A percentile compares a stretch with the other conserved stretches of the same genome.
These are phyloP conservation scores for Crotalus viridis DNA, from an alignment of 2,113 vertebrate genomes.

Conservation along the genomic window DNA sequence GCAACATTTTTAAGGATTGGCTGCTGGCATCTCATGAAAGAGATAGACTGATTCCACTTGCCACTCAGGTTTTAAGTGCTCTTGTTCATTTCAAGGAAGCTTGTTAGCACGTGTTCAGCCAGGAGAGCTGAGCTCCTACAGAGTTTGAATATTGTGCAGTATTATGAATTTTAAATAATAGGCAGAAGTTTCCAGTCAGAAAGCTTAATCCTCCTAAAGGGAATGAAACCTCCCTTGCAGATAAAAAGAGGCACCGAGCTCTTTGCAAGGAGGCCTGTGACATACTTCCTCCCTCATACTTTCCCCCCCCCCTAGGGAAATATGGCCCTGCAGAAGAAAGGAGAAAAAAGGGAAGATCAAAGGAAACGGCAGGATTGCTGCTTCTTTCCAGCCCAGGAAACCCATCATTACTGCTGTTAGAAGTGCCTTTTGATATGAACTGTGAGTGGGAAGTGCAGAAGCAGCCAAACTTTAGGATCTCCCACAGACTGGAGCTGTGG, in stretches of 20 bases:
- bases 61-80: background rate
- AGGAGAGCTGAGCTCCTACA: slow-evolving; percentile 34
- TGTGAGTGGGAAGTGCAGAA: slow-evolving; percentile 23
- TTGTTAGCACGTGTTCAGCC: slow-evolving; percentile 2
- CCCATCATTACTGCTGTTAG: slow-evolving; percentile 35
- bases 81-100: background rate
- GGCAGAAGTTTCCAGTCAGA: slow-evolving; percentile 40
- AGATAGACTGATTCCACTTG: background rate
- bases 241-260: slow-evolving; percentile 58
- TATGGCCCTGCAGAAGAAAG: slow-evolving; percentile 47
- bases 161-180: slow-evolving; percentile 40
- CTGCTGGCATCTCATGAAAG: slow-evolving; percentile 22
- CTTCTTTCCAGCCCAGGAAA: slow-evolving; percentile 48
- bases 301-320: slow-evolving; percentile 64
- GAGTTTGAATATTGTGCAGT: slow-evolving; percentile 12
- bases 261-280: slow-evolving; percentile 58
- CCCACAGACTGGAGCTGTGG: slow-evolving; percentile 33
- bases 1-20: background rate
- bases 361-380: slow-evolving; percentile 39
- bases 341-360: slow-evolving; percentile 61
- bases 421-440: slow-evolving; percentile 18
- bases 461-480: background rate
- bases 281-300: slow-evolving; percentile 54
- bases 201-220: slow-evolving; percentile 54
- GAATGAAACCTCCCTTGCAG: slow-evolving; percentile 62